Base-by-base conservation (phyloP, 2,888 invertebrate genomes). In the Proisotoma minuta region DNA sequence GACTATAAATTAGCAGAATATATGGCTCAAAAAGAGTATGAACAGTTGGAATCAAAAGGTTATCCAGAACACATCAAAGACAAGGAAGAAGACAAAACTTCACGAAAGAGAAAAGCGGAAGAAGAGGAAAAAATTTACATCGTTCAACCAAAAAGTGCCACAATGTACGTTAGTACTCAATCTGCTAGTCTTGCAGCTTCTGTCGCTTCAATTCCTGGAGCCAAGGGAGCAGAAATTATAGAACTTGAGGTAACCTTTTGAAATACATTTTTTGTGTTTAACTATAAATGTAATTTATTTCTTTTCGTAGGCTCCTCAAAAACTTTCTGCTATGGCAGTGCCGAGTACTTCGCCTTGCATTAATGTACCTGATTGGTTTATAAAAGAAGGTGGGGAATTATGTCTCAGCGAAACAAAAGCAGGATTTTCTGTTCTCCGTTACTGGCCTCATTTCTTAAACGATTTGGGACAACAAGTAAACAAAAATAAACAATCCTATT, bases 1-100 rank as follows among this genome's bases (percentile, higher is more conserved):
- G 71, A 72, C 50, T 65, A 61, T n/a, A 73, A 74, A 58, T 49
- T 73, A 20, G 63, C 66, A 49, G 74, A 73, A 26, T 51, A 66
- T n/a, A 56, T 68, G 60, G 68, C 69, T 18, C 72, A 73, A 48
- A 69, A 69, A 28, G 71, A 73, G 49, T 74, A 73, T 29, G 73
- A 70, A 27, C 59, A 66, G 49, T 59, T 74, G 27, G 70, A 73
- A 20, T 20, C 67, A 5, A 40, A 50, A 48, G 72, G 74, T 8
- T 69, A 69, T 52, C 62, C 69, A 0, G 68, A 68, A 39, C 48
- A 64, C n/a, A 10, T 70, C 2, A 63, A 62, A 22, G 73, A 73
- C 57, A 61, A 62, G 2, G 65, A 64, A 15, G 64, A 64, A 8
- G 64, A 63, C 18, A 59, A 48, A 12, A 56, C 48, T 22, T 48